Conservation (phyloP, 1,140 invertebrate genomes). For the Tribolium madens region DNA sequence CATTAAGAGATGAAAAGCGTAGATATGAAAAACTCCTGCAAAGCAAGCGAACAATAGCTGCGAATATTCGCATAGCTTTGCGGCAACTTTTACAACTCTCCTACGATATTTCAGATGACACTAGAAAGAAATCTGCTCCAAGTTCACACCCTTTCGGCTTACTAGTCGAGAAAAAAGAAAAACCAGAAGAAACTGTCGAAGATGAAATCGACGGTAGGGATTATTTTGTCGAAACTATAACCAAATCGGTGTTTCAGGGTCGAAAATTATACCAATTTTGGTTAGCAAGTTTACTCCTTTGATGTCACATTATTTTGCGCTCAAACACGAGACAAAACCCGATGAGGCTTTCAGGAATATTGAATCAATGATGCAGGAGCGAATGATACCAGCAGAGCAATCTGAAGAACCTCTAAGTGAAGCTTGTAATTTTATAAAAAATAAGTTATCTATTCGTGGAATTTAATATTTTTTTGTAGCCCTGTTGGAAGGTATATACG, state of each 20-base stretch:
- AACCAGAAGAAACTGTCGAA: not conserved
- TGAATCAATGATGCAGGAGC: conserved; percentile 51
- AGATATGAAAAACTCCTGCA: not conserved
- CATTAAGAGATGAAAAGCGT: not conserved
- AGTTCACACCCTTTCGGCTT: not conserved
- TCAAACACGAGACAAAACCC: not conserved
- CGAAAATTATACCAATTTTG: conserved; percentile 10
- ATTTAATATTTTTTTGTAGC: conserved; percentile 46
- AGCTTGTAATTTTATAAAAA: conserved; percentile 51
- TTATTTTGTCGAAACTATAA: not conserved
- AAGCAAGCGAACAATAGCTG: not conserved
- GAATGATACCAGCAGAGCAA: conserved; percentile 33
- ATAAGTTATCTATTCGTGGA: not conserved
- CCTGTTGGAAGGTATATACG: conserved; percentile 57
- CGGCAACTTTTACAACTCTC: conserved; percentile 45
- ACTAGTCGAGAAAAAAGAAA: not conserved
- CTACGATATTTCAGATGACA: conserved; percentile 20
- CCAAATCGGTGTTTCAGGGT: conserved; percentile 3
- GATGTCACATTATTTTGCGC: conserved; percentile 32
- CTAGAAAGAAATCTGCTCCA: conserved; percentile 17
- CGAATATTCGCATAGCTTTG: conserved; percentile 43
- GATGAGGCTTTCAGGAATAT: conserved; percentile 47
- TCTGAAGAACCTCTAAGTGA: conserved; percentile 43
- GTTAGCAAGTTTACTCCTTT: conserved; percentile 48
- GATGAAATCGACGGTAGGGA: not conserved